phyloP scores from a whole-genome alignment of 2,797 vertebrate species.

The Acanthornis magna region DNA sequence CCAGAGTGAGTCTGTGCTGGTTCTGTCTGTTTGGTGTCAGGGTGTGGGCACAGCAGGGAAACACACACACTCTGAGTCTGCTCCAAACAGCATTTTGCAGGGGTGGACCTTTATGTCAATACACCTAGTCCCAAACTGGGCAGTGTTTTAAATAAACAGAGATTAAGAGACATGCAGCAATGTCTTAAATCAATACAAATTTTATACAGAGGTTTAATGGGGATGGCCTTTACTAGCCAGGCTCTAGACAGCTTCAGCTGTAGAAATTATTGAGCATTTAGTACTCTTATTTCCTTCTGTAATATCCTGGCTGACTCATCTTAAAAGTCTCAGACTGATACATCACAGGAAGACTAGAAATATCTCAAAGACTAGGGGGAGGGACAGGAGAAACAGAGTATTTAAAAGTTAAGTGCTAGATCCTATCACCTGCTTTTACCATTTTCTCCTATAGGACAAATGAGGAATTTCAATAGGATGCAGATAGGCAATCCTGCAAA shows the following conservation, averaged over 20 bases:
- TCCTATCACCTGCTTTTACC: background rate
- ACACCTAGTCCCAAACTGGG: background rate
- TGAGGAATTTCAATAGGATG: background rate
- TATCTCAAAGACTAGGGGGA: background rate
- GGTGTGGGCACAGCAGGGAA: background rate
- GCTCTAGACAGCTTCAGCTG: background rate
- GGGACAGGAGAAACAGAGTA: background rate
- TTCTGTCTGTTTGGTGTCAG: rapidly evolving
- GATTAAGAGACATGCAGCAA: background rate
- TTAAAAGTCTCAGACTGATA: background rate
- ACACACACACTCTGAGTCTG: background rate
- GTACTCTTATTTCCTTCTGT: background rate
- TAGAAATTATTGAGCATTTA: background rate
- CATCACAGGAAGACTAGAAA: background rate
- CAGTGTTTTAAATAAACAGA: background rate
- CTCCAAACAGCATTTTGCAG: background rate
- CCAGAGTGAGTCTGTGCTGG: background rate
- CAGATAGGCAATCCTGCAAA: background rate
- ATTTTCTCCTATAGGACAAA: background rate
- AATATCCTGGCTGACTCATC: background rate
- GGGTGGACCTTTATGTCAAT: background rate
- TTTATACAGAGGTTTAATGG: background rate
- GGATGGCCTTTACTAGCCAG: background rate
- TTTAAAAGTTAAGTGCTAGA: background rate
- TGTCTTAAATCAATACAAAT: background rate